A percentile compares a stretch with the other conserved stretches of the same genome.
Conservation (phyloP, 2,888 invertebrate genomes). For the Drosophila pegasa region DNA sequence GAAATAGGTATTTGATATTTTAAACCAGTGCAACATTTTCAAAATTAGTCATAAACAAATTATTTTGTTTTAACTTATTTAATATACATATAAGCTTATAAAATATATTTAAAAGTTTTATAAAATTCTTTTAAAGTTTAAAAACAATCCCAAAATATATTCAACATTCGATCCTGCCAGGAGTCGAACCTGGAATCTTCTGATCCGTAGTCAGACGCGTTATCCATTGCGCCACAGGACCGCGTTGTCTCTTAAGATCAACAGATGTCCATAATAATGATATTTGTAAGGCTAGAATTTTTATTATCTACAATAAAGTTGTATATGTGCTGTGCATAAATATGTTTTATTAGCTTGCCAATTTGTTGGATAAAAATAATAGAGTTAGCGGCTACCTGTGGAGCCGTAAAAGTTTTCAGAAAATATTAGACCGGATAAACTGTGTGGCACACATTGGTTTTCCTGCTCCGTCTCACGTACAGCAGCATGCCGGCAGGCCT, state of each 20-base stretch:
- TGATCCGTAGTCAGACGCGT: slow-evolving; percentile 85
- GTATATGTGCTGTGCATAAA: not conserved
- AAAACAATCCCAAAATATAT: too few relatives aligned
- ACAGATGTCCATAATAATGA: too few relatives aligned
- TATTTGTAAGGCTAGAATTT: too few relatives aligned
- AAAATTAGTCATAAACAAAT: too few relatives aligned
- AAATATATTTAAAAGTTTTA: too few relatives aligned
- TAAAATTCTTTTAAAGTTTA: too few relatives aligned
- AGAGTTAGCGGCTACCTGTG: not conserved
- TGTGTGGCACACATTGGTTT: slow-evolving; percentile 14
- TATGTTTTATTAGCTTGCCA: not conserved
- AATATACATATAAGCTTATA: too few relatives aligned
- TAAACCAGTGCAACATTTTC: too few relatives aligned
- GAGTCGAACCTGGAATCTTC: slow-evolving; percentile 85
- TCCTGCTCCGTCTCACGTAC: slow-evolving; percentile 36
- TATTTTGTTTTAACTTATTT: too few relatives aligned
- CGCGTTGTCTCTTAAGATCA: slow-evolving; percentile 20
- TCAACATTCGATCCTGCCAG: slow-evolving; percentile 78
- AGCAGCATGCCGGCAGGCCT: not conserved
- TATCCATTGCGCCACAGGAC: slow-evolving; percentile 84
- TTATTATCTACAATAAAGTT: not conserved
- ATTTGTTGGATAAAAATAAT: not conserved
- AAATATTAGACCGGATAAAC: not conserved
- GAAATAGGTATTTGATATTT: too few relatives aligned
- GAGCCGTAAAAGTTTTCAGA: slow-evolving; percentile 17